Base-by-base conservation (phyloP, 2,113 vertebrate species). In the Romanogobio albipinnatus region DNA sequence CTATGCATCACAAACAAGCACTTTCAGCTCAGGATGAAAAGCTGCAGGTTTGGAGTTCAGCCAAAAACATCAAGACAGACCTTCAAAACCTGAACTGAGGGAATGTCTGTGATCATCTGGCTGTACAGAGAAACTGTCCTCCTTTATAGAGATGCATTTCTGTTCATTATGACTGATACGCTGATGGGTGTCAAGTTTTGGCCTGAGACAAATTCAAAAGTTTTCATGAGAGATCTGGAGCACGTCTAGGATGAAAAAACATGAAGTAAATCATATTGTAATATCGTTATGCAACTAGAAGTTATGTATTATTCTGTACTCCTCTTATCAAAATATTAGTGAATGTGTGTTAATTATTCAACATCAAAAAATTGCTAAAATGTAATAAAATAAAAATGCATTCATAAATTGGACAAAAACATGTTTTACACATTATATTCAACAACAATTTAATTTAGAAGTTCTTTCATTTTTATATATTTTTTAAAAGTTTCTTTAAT, bases 101-200 rank as follows among this genome's bases (percentile, higher is more conserved):
- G 5, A 29, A 24, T 53, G 51, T 1, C 17, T 66, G 45, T 45
- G n/a, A 62, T 80, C 58, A 5, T 80, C 2, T n/a, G 39, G 8
- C 24, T 33, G 39, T n/a, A n/a, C 9, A 81, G 24, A 36, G 45
- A 81, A 66, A 68, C 77, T 68, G 79, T 81, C 79, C 62, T 81
- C 62, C 61, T 81, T 68, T 22, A 36, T 51, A 36, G 2, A 14
- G 45, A 33, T 81, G 24, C 2, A 51, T 26, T 66, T 81, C 39
- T 29, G 47, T 53, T 81, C 51, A 81, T 81, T 33, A 49, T 51
- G 79, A 68, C 11, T 36, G 24, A 66, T 29, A 49, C 47, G 53
- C 9, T 22, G 51, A 19, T 36, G 75, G 29, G 26, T 22, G 59
- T 26, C 58, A 26, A 36, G 45, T 17, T 49, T 29, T 51, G 74